These are phyloP conservation scores for Morbakka virulenta DNA, from an alignment of 30 jellyfish, hydroid and myxozoan species.

Conservation along the genomic window DNA sequence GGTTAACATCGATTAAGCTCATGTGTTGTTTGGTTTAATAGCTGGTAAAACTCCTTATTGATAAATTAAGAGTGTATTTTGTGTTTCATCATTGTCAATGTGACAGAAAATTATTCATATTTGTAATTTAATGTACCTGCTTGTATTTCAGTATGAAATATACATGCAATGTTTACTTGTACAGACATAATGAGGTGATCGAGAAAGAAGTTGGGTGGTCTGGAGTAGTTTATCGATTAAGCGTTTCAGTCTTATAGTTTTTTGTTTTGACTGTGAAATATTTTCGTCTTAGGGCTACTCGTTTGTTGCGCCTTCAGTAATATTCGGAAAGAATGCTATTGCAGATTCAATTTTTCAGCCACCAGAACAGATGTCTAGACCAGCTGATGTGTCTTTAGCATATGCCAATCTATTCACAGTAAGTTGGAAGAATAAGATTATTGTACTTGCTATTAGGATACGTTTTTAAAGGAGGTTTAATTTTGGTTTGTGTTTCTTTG, in stretches of 20 bases:
- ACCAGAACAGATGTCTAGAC: constrained; percentile 20
- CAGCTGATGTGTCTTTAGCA: constrained; percentile 77
- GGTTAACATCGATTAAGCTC: too few species aligned
- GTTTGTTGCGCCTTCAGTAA: constrained; percentile 92
- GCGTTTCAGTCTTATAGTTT: neutral
- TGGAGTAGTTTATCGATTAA: neutral
- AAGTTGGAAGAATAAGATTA: neutral
- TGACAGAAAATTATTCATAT: too few species aligned
- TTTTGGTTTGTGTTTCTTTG: too few species aligned
- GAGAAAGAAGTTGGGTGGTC: neutral
- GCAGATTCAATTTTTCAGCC: constrained; percentile 82
- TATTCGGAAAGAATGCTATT: constrained; percentile 80
- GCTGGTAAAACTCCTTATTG: too few species aligned
- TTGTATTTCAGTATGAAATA: neutral
- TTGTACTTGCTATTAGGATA: neutral
- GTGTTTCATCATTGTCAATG: too few species aligned
- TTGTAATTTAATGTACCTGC: too few species aligned
- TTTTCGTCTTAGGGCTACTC: constrained; percentile 77
- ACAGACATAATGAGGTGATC: too few species aligned
- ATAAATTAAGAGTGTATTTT: too few species aligned
- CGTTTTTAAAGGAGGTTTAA: too few species aligned
- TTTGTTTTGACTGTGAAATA: neutral
- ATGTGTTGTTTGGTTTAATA: too few species aligned
- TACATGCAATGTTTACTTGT: neutral
- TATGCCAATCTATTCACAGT: constrained; percentile 84